Conservation (phyloP, 2,888 invertebrate genomes). For the Hemistola chrysoprasaria region DNA sequence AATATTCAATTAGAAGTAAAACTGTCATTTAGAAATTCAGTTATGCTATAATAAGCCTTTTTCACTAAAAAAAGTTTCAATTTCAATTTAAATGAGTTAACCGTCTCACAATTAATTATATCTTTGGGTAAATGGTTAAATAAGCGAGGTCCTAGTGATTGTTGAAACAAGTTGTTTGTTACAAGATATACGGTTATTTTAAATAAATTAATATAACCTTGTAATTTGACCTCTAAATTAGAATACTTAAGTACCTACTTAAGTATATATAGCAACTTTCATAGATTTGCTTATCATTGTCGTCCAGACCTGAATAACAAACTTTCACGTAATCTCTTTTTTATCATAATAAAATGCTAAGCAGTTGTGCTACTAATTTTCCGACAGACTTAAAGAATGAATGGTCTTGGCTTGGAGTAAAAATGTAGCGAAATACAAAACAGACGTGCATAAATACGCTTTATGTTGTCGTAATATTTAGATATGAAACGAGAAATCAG, state of each 20-base stretch:
- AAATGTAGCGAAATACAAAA: too few species aligned
- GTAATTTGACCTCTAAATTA: constrained; percentile 7
- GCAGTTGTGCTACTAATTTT: constrained; percentile 1
- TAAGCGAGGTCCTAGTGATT: too few species aligned
- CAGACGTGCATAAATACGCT: too few species aligned
- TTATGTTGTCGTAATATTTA: too few species aligned
- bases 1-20: too few species aligned
- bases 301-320: background rate
- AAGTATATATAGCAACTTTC: constrained; percentile 8
- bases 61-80: too few species aligned
- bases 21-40: too few species aligned
- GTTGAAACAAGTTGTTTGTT: background rate
- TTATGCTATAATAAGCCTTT: too few species aligned
- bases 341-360: constrained; percentile 8
- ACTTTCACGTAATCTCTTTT: constrained; percentile 3
- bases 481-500: too few species aligned
- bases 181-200: background rate
- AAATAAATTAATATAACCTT: constrained; percentile 12
- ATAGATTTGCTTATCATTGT: constrained; percentile 6
- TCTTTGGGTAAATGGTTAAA: too few species aligned
- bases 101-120: too few species aligned
- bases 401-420: background rate
- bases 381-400: background rate
- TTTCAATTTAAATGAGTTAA: too few species aligned
- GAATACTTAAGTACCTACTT: constrained; percentile 1